These are phyloP conservation scores for Macropus fuliginosus DNA, from an alignment of 2,797 vertebrate species.

Conservation along the genomic window DNA sequence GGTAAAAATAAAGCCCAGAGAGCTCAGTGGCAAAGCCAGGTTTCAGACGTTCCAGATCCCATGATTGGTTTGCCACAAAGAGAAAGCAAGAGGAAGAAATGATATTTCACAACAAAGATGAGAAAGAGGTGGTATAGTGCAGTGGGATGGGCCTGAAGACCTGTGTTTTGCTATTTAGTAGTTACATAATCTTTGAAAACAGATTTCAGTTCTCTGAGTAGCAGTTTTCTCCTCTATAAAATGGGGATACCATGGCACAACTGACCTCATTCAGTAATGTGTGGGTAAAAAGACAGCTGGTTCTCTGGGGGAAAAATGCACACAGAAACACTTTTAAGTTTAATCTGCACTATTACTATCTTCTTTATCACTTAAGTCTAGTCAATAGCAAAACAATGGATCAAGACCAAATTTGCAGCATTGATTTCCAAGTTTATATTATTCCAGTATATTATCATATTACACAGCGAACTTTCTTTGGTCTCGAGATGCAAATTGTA, in stretches of 20 bases:
- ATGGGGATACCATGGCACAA: not conserved
- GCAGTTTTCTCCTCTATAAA: slow-evolving; percentile 7
- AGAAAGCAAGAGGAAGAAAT: not conserved
- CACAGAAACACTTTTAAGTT: not conserved
- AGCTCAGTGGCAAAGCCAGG: not conserved
- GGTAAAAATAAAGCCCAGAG: not conserved
- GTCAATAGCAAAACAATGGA: not conserved
- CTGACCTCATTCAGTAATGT: not conserved
- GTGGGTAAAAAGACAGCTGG: slow-evolving; percentile 32
- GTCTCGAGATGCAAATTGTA: slow-evolving; percentile 70
- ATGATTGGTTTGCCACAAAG: not conserved
- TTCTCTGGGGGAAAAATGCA: slow-evolving; percentile 60
- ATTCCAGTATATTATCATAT: not conserved
- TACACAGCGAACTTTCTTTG: slow-evolving; percentile 79
- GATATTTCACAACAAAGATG: not conserved
- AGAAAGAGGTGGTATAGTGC: not conserved
- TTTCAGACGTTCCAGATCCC: not conserved
- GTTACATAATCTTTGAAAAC: not conserved
- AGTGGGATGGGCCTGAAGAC: not conserved
- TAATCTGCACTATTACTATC: not conserved
- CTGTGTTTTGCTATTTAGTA: not conserved
- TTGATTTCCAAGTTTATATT: not conserved
- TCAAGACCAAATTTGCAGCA: not conserved
- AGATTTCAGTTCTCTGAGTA: not conserved
- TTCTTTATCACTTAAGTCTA: not conserved